These are phyloP conservation scores for Cheilosia scutellata DNA, from an alignment of 2,888 invertebrate genomes.

Conservation along the genomic window DNA sequence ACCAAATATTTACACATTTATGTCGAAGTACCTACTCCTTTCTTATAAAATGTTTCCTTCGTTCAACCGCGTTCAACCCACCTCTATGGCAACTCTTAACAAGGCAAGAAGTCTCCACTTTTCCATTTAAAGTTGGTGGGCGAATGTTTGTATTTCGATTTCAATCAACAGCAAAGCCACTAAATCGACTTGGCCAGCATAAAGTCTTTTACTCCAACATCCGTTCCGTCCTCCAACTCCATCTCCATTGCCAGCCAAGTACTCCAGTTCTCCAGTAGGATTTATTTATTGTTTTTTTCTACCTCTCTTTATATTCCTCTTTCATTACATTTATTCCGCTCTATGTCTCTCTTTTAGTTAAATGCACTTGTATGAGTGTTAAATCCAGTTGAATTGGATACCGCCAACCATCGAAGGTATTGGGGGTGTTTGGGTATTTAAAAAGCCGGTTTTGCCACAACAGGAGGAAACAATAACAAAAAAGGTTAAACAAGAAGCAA, in stretches of 20 bases:
- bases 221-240: no score
- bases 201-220: constrained; percentile 6
- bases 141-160: constrained; percentile 55
- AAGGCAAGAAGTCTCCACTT: constrained; percentile 60
- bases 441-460: constrained; percentile 74
- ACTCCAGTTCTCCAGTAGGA: no score
- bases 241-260: no score
- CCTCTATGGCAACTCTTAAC: constrained; percentile 42
- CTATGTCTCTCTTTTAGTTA: constrained; percentile 9
- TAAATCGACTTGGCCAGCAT: constrained; percentile 1
- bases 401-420: constrained; percentile 55
- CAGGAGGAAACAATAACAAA: constrained; percentile 31
- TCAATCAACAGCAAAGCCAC: constrained; percentile 47
- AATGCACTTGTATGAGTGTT: constrained; percentile 58
- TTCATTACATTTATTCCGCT: constrained; percentile 18
- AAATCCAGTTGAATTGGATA: constrained; percentile 70
- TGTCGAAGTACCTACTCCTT: no score
- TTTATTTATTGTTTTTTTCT: constrained; percentile 1
- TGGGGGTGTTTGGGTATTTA: constrained; percentile 74
- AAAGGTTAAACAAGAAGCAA: constrained; percentile 10
- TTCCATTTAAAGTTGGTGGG: constrained; percentile 31
- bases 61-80: no score
- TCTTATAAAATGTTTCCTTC: no score
- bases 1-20: no score
- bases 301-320: constrained; percentile 31